A percentile compares a stretch with the other conserved stretches of the same genome.
Conservation (phyloP, 1,140 invertebrate species). For the Antheraea pernyi region DNA sequence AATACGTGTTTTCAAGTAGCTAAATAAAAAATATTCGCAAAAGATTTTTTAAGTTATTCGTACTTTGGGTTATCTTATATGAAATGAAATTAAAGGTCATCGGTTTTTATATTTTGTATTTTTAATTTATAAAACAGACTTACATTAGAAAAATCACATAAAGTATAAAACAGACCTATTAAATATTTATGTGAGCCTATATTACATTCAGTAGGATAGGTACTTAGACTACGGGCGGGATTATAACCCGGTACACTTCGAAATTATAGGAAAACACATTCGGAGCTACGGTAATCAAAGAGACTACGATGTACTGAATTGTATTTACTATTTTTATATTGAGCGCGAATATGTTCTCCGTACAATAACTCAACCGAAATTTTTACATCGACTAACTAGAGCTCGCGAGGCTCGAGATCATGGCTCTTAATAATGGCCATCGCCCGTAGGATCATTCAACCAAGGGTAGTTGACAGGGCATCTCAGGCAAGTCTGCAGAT, state of each 20-base stretch:
- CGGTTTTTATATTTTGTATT: slow-evolving; percentile 59
- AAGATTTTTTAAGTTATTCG: no score
- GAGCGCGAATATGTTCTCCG: slow-evolving; percentile 57
- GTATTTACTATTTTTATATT: slow-evolving; percentile 25
- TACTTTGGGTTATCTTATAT: not conserved
- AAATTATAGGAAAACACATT: slow-evolving; percentile 68
- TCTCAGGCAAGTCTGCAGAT: slow-evolving; percentile 94
- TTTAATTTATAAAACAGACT: slow-evolving; percentile 79
- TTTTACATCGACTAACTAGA: slow-evolving; percentile 67
- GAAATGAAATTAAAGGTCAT: not conserved
- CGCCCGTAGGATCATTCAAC: slow-evolving; percentile 95
- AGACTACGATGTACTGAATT: slow-evolving; percentile 1
- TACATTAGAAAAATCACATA: slow-evolving; percentile 79
- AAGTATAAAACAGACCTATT: slow-evolving; percentile 78
- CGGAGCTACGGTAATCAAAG: slow-evolving; percentile 29
- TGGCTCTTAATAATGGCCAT: slow-evolving; percentile 89
- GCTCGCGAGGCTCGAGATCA: slow-evolving; percentile 67
- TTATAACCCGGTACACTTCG: slow-evolving; percentile 76
- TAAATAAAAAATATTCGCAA: not conserved
- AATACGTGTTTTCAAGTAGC: no score
- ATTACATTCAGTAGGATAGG: slow-evolving; percentile 77
- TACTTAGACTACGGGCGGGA: slow-evolving; percentile 79
- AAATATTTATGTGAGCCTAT: slow-evolving; percentile 80
- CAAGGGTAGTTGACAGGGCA: slow-evolving; percentile 97
- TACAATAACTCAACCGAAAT: slow-evolving; percentile 58